phyloP scores from a whole-genome alignment of 2,113 vertebrate species.

The Phainopepla nitens region DNA sequence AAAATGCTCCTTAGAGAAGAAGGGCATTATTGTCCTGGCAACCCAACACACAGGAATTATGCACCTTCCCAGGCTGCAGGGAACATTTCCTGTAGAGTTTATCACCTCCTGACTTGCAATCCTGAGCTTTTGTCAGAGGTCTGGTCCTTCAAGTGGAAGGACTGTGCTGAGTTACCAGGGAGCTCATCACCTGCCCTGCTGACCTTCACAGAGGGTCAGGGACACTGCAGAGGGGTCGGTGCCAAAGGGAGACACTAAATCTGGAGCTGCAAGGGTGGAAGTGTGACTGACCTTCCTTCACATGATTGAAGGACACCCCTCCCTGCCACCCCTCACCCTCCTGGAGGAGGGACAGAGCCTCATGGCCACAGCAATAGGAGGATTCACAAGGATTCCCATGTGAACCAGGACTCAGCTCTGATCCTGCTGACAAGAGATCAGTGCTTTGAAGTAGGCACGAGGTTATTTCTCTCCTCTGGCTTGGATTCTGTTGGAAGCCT shows the following conservation, averaged over 20 bases:
- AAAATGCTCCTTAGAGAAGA: background rate
- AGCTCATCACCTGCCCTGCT: background rate
- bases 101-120: background rate
- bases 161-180: background rate
- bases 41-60: background rate
- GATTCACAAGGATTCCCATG: background rate
- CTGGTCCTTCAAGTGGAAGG: background rate
- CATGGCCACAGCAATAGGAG: rapidly evolving
- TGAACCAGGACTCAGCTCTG: background rate
- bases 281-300: background rate
- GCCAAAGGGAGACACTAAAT: background rate
- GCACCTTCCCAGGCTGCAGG: background rate
- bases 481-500: background rate
- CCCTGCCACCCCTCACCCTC: background rate
- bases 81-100: background rate
- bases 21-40: background rate
- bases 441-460: background rate
- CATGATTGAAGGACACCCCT: background rate
- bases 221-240: background rate
- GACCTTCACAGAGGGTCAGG: background rate
- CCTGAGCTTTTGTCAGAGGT: background rate
- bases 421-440: background rate
- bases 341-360: background rate
- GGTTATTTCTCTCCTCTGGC: background rate
- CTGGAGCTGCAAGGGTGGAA: background rate